phyloP scores from a whole-genome alignment of 2,797 vertebrate genomes.

The Scolopax bukidnonensis region DNA sequence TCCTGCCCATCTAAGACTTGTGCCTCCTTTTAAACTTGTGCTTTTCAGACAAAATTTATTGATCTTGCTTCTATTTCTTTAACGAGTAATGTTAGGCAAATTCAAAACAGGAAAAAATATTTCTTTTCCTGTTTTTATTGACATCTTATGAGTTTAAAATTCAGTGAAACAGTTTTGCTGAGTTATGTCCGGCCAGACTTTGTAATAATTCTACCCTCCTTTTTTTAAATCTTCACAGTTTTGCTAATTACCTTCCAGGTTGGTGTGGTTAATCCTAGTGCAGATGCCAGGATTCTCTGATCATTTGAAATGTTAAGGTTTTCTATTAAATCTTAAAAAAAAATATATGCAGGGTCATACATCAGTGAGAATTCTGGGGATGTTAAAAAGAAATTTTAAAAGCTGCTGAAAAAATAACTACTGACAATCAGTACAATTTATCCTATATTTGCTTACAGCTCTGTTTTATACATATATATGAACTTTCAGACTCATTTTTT shows the following conservation, averaged over 20 bases:
- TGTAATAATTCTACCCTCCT: background rate
- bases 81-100: slow-evolving; percentile 8
- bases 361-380: background rate
- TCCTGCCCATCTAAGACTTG: background rate
- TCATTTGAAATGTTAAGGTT: background rate
- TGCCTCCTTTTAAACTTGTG: background rate
- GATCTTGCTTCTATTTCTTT: background rate
- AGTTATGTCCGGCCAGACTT: background rate
- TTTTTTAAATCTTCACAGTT: background rate
- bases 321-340: background rate
- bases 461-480: background rate
- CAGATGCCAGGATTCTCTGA: background rate
- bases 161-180: background rate
- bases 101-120: background rate
- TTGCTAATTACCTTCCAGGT: background rate
- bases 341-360: background rate
- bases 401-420: background rate
- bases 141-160: background rate
- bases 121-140: background rate
- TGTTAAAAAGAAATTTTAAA: background rate
- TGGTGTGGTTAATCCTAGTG: background rate
- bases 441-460: background rate
- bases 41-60: background rate
- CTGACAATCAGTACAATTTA: background rate
- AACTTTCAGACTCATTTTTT: slow-evolving; percentile 4